Evolutionary conservation across 1,140 invertebrate genomes (phyloP), one percentile per base, ranked within the genome.

Genomic region (Lepidurus arcticus): DNA sequence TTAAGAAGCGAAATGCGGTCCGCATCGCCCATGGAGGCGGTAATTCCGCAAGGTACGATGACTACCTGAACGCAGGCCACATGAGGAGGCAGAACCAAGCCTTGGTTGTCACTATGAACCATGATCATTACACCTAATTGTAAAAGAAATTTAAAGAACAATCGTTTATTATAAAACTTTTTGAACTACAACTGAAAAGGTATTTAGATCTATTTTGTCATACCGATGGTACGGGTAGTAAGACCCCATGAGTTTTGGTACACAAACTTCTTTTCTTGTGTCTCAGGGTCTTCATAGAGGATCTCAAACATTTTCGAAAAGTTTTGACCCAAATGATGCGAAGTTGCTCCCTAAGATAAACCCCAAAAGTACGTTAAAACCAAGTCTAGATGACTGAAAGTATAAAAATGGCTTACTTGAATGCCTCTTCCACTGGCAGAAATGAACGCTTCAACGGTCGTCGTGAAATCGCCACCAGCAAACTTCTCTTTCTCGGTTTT

Each of bases 231-330:
- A 80, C 98, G 89, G 0, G 98, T 99, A 0, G 97, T 99, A 13
- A 99, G 83, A 44, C 97, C 98, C 98, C 98, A 99, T 0, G 97
- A 98, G 85, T 99, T 99, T 86, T 99, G 98, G 85, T 91, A 98
- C 6, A 96, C 94, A 85, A 89, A 97, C 73, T 91, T 90, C 83
- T 97, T 96, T 83, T 97, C 92, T 78, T 93, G 89, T 8, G 94
- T 96, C 80, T 94, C 92, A 4, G 94, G 94, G 85, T 98, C 93
- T 85, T 99, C 96, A 83, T 92, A 96, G 7, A 93, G 88, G 80
- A 99, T 97, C 80, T 99, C 95, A 87, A 99, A 99, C 97, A 99
- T 99, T 86, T 97, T 98, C 0, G 96, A 97, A 84, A 99, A 99
- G 85, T 99, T 99, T 87, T 99, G 97, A 0, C 98, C 98, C 34